Conservation (phyloP, 1,140 invertebrate genomes). For the Spodoptera litura region DNA sequence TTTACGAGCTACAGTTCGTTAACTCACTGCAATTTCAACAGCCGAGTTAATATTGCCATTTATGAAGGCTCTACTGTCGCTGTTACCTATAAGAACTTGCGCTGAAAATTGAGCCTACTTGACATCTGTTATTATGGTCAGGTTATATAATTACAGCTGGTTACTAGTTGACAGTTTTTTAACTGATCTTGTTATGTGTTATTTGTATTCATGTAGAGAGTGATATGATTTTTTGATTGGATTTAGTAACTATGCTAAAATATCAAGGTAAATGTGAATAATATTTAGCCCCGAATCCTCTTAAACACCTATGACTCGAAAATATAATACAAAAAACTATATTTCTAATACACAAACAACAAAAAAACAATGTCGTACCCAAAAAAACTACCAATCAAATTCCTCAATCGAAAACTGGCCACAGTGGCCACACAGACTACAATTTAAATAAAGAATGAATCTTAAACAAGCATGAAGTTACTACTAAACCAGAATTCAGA, state of each 20-base stretch:
- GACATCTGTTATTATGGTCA: neutral
- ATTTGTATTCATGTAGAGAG: too few relatives aligned
- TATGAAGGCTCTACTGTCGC: conserved; percentile 7
- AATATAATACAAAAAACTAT: neutral
- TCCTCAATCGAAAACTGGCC: conserved; percentile 30
- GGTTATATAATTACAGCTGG: too few relatives aligned
- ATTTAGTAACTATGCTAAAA: too few relatives aligned
- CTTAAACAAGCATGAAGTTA: conserved; percentile 14
- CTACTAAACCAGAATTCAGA: conserved; percentile 33
- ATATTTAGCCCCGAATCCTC: too few relatives aligned
- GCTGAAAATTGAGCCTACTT: neutral
- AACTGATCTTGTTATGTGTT: too few relatives aligned
- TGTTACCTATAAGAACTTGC: conserved; percentile 15
- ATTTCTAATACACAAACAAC: neutral
- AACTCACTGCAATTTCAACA: conserved; percentile 36
- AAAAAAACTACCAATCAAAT: neutral
- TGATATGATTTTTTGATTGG: too few relatives aligned
- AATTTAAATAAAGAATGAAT: conserved; percentile 32
- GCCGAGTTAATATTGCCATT: conserved; percentile 6
- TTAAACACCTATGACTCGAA: too few relatives aligned
- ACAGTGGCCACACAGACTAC: conserved; percentile 34
- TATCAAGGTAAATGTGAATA: too few relatives aligned
- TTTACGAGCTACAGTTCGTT: conserved; percentile 35
- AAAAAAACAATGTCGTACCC: neutral
- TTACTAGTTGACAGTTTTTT: too few relatives aligned